Conservation (phyloP, 2,797 vertebrate genomes). For the Corythornis leucogaster region DNA sequence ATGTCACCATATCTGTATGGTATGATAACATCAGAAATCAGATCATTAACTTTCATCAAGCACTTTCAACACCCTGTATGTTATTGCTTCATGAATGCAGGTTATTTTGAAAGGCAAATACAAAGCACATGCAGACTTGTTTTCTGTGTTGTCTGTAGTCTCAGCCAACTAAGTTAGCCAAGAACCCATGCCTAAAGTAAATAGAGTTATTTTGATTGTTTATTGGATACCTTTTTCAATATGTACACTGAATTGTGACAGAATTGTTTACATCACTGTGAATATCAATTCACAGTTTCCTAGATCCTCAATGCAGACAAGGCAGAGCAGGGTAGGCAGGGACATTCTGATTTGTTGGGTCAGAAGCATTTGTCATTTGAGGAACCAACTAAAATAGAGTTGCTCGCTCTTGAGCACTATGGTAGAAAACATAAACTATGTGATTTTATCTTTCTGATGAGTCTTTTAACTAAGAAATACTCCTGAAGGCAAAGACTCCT, state of each 20-base stretch:
- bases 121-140: background rate
- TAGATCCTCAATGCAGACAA: background rate
- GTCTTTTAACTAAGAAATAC: background rate
- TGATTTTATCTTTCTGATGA: background rate
- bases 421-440: background rate
- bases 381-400: background rate
- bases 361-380: background rate
- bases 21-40: no score
- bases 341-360: background rate
- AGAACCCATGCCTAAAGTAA: conserved; percentile 20
- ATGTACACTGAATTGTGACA: background rate
- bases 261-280: background rate
- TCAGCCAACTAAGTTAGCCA: background rate
- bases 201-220: conserved; percentile 19
- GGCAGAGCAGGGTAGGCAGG: background rate
- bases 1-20: background rate
- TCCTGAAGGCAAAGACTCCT: background rate
- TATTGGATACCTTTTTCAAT: background rate
- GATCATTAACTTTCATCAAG: background rate
- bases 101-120: background rate
- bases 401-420: background rate
- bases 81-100: background rate
- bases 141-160: conserved; percentile 18
- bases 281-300: background rate
- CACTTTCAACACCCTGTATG: background rate